These are phyloP conservation scores for Strix uralensis DNA, from an alignment of 2,113 vertebrate species.

Conservation along the genomic window DNA sequence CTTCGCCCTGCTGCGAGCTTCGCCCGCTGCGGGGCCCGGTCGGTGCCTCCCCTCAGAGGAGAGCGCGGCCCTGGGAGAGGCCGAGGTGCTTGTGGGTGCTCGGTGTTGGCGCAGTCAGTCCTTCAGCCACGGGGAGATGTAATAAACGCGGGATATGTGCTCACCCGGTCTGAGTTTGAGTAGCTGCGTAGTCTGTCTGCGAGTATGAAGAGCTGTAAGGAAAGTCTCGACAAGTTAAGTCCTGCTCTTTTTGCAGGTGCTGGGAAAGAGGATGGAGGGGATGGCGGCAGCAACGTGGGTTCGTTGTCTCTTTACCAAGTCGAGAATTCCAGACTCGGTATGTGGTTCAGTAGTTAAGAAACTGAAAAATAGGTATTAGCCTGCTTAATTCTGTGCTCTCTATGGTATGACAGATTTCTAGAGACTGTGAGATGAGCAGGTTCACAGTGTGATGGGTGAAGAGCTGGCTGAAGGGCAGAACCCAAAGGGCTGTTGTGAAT, in stretches of 20 bases:
- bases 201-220: background rate
- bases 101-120: background rate
- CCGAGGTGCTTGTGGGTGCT: too few relatives aligned
- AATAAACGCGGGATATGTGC: fast-evolving
- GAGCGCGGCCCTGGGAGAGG: background rate
- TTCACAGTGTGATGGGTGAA: fast-evolving
- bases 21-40: background rate
- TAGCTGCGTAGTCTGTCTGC: background rate
- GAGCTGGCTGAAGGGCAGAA: background rate
- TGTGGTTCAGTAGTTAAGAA: background rate
- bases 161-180: too few relatives aligned
- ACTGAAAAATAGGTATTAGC: background rate
- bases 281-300: conserved; percentile 23
- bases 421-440: background rate
- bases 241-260: conserved; percentile 13
- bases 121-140: fast-evolving
- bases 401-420: background rate
- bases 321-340: conserved; percentile 78
- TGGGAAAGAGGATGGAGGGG: conserved; percentile 38
- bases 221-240: too few relatives aligned
- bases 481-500: background rate
- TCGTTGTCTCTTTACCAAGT: conserved; percentile 77
- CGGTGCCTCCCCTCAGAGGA: background rate
- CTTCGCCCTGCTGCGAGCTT: background rate
- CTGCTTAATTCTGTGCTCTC: background rate